These are phyloP conservation scores for Oscheius sp. DNA, from an alignment of 2,888 invertebrate genomes.

Conservation along the genomic window DNA sequence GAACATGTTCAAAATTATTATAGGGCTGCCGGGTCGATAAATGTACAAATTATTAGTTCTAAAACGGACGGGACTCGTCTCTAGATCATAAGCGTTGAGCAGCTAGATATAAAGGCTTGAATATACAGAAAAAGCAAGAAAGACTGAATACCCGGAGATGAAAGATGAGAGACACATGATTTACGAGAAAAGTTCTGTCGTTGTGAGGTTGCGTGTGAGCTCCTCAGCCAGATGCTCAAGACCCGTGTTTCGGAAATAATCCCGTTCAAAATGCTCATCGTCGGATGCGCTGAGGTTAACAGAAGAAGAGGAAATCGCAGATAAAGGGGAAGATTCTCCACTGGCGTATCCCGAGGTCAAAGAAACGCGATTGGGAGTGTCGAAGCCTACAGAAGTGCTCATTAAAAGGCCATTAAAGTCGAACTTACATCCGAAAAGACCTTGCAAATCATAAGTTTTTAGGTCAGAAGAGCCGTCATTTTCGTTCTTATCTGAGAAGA, in stretches of 20 bases:
- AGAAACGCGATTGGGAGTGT: constrained; percentile 12
- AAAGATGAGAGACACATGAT: not conserved
- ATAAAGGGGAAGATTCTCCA: constrained; percentile 33
- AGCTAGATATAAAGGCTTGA: not conserved
- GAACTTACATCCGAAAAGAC: constrained; percentile 16
- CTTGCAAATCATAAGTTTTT: not conserved
- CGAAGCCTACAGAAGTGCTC: not conserved
- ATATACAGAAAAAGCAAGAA: not conserved
- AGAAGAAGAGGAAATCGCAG: constrained; percentile 28
- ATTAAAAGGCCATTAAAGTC: not conserved
- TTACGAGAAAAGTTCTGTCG: constrained; percentile 38
- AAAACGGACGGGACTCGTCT: not conserved
- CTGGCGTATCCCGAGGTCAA: constrained; percentile 29
- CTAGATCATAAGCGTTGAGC: not conserved
- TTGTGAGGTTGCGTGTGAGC: constrained; percentile 48
- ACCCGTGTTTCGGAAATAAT: constrained; percentile 35
- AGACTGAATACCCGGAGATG: not conserved
- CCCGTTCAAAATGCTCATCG: constrained; percentile 18
- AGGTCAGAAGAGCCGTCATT: not conserved
- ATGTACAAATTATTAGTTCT: not conserved
- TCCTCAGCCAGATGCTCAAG: constrained; percentile 55
- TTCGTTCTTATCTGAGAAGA: constrained; percentile 36
- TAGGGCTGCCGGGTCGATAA: not conserved
- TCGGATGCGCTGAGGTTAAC: constrained; percentile 21
- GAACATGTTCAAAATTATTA: not conserved